phyloP scores from a whole-genome alignment of 1,140 invertebrate species.

The Drosophila eugracilis region DNA sequence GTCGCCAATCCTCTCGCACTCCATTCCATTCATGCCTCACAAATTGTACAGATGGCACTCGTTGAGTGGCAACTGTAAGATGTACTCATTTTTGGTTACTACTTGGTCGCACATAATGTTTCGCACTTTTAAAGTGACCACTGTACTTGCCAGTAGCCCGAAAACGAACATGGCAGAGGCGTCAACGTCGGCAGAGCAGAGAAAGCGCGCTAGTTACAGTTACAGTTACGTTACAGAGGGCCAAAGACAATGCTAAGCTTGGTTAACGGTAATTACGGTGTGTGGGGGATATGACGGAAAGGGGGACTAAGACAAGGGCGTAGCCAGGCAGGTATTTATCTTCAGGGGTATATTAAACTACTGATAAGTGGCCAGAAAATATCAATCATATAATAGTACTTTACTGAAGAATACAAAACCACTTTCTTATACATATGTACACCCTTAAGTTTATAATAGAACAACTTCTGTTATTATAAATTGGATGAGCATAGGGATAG shows the following conservation, averaged over 20 bases:
- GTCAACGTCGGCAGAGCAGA: slow-evolving; percentile 21
- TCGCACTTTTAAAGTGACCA: not conserved
- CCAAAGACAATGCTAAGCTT: slow-evolving; percentile 48
- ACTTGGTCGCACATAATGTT: too few species aligned
- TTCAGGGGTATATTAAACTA: not conserved
- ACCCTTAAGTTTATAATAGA: not conserved
- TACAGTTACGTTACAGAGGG: slow-evolving; percentile 59
- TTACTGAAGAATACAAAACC: not conserved
- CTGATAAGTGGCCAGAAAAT: not conserved
- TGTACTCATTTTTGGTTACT: not conserved
- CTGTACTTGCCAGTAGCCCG: slow-evolving; percentile 29
- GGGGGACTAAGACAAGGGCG: not conserved
- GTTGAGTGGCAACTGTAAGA: not conserved
- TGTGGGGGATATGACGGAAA: not conserved
- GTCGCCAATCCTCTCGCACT: slow-evolving; percentile 29
- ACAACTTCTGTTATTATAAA: too few species aligned
- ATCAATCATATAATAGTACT: not conserved
- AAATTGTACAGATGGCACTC: not conserved
- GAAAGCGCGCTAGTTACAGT: slow-evolving; percentile 77
- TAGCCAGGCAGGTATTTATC: not conserved
- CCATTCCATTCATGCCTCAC: slow-evolving; percentile 34
- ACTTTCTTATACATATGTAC: too few species aligned
- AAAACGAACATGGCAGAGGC: slow-evolving; percentile 34
- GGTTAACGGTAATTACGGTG: slow-evolving; percentile 48
- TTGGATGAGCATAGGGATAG: too few species aligned